Conservation (phyloP, 2,797 vertebrate species). For the Galagoides demidoff region DNA sequence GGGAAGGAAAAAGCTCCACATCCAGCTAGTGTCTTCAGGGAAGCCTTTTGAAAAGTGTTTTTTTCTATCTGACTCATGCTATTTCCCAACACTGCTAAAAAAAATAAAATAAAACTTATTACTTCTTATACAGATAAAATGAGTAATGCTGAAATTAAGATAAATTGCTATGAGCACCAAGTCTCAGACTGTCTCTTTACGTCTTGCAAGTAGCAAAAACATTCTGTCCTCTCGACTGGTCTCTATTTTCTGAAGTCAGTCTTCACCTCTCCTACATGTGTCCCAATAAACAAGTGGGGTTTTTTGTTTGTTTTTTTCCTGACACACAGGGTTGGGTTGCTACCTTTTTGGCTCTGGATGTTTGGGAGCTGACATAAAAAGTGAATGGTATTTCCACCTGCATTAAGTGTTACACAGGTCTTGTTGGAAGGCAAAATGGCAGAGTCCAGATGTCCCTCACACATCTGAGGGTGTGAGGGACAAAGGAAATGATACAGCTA, state of each 20-base stretch:
- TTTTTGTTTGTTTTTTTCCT: not conserved
- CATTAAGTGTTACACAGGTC: not conserved
- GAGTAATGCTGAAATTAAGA: slow-evolving; percentile 55
- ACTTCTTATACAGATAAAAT: not conserved
- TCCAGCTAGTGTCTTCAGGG: not conserved
- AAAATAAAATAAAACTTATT: not conserved
- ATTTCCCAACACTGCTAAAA: slow-evolving; percentile 40
- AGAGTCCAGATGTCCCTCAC: no score
- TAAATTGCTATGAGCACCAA: slow-evolving; percentile 6
- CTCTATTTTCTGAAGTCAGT: slow-evolving; percentile 6
- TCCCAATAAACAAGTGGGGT: not conserved
- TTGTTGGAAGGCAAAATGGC: not conserved
- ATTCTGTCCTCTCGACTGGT: not conserved
- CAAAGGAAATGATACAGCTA: not conserved
- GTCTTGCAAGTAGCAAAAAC: slow-evolving; percentile 39
- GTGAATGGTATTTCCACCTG: not conserved
- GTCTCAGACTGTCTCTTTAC: not conserved
- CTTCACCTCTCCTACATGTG: not conserved
- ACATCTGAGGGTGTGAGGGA: not conserved
- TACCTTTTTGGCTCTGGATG: not conserved
- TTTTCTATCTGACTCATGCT: not conserved
- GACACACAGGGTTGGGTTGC: not conserved
- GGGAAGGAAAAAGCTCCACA: not conserved
- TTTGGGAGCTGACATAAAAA: slow-evolving; percentile 25
- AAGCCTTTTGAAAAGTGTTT: not conserved